These are phyloP conservation scores for Ophioninae sp. DNA, from an alignment of 2,888 invertebrate species.

Conservation along the genomic window DNA sequence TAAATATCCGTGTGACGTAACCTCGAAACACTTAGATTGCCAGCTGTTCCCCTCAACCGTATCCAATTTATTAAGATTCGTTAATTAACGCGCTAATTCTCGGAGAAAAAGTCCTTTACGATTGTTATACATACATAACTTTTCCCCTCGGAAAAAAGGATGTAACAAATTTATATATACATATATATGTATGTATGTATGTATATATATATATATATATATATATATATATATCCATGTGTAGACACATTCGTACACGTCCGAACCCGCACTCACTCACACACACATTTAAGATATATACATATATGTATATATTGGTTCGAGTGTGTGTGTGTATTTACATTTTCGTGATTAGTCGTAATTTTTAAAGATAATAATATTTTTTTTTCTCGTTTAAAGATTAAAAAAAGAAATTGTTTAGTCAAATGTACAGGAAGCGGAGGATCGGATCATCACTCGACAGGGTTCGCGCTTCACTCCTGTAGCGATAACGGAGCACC, in stretches of 20 bases:
- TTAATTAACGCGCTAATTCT: constrained; percentile 71
- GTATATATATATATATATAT: constrained; percentile 61
- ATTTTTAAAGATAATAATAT: constrained; percentile 77
- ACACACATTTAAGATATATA: constrained; percentile 65
- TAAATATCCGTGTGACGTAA: neutral
- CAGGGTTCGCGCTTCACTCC: constrained; percentile 55
- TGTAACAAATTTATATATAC: constrained; percentile 73
- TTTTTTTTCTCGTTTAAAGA: constrained; percentile 62
- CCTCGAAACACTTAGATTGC: neutral
- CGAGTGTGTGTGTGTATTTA: constrained; percentile 73
- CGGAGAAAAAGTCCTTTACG: constrained; percentile 68
- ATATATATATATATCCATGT: constrained; percentile 61
- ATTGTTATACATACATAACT: constrained; percentile 68
- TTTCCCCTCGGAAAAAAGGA: constrained; percentile 69
- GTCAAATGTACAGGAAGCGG: constrained; percentile 77
- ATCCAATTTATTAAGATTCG: constrained; percentile 63
- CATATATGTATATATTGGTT: constrained; percentile 67
- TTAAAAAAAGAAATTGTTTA: constrained; percentile 30
- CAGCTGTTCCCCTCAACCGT: constrained; percentile 35
- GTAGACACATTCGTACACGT: constrained; percentile 60
- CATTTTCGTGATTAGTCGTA: constrained; percentile 74
- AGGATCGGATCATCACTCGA: constrained; percentile 68
- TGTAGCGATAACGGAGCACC: constrained; percentile 37
- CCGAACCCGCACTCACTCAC: constrained; percentile 4
- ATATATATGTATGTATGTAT: constrained; percentile 61